A percentile compares a stretch with the other conserved stretches of the same genome.
These are phyloP conservation scores for Plecotus auritus DNA, from an alignment of 2,113 vertebrate species.

Conservation along the genomic window DNA sequence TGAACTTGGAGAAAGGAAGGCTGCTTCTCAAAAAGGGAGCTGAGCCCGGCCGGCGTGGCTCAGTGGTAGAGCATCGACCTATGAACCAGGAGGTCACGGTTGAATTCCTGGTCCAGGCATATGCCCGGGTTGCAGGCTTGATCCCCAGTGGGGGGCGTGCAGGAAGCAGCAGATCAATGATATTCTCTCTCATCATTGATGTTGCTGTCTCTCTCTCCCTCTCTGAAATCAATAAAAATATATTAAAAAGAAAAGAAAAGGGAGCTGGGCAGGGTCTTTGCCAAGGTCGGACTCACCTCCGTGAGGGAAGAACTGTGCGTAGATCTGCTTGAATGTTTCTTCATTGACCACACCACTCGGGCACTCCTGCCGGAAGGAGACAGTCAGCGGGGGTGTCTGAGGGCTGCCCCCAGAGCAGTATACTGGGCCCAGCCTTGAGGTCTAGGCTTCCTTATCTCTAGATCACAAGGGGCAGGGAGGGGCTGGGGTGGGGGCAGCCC, in stretches of 20 bases:
- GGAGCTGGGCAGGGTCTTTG: not conserved
- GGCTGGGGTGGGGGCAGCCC: not conserved
- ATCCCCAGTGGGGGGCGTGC: too few species aligned
- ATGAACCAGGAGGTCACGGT: too few species aligned
- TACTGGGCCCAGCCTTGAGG: not conserved
- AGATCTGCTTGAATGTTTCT: conserved; percentile 98
- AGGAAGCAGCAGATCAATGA: too few species aligned
- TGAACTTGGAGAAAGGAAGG: not conserved
- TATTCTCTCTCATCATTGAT: too few species aligned
- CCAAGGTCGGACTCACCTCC: conserved; percentile 85
- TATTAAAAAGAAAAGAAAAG: too few species aligned
- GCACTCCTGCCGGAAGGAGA: conserved; percentile 87
- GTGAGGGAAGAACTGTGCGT: conserved; percentile 98
- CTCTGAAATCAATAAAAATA: too few species aligned
- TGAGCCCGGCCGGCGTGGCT: too few species aligned
- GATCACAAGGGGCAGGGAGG: not conserved
- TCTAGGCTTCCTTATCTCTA: not conserved
- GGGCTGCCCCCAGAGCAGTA: rapidly evolving
- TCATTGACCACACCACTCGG: conserved; percentile 95
- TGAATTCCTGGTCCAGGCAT: too few species aligned
- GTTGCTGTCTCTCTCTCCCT: too few species aligned
- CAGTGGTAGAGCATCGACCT: too few species aligned
- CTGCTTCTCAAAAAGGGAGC: not conserved
- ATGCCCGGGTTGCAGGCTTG: too few species aligned
- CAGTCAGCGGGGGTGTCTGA: not conserved